A percentile compares a stretch with the other conserved stretches of the same genome.
These are phyloP conservation scores for Dendrocincla tyrannina DNA, from an alignment of 2,797 vertebrate genomes.

Conservation along the genomic window DNA sequence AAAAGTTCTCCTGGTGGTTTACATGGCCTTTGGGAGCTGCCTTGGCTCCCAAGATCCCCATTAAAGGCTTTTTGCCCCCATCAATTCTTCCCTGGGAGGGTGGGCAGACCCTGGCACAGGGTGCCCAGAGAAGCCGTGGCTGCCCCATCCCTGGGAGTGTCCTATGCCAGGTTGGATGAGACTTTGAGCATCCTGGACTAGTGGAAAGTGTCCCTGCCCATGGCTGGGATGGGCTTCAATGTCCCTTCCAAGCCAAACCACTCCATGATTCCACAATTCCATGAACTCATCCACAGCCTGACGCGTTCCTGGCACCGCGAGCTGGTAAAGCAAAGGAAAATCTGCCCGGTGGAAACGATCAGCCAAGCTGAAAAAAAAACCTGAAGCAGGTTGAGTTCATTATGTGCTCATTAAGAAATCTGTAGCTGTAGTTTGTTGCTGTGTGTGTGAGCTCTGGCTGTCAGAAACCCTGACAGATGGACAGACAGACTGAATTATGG, in stretches of 20 bases:
- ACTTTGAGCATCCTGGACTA: background rate
- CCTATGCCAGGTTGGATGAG: background rate
- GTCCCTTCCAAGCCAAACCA: background rate
- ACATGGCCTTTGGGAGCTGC: background rate
- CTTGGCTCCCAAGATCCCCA: background rate
- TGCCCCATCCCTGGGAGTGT: background rate
- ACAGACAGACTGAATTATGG: slow-evolving; percentile 76
- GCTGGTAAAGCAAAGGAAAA: background rate
- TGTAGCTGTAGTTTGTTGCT: slow-evolving; percentile 54
- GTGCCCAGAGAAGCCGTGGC: background rate
- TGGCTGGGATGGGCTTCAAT: background rate
- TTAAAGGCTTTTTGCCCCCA: background rate
- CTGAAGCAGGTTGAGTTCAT: slow-evolving; percentile 46
- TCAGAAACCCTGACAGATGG: slow-evolving; percentile 72
- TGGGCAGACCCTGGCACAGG: background rate
- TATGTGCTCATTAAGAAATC: slow-evolving; percentile 65
- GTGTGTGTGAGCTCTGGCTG: slow-evolving; percentile 63
- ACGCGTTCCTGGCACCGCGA: background rate
- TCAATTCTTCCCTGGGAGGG: background rate
- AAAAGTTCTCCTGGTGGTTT: background rate
- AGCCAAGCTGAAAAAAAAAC: background rate
- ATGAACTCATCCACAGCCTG: background rate
- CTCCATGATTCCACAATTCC: background rate
- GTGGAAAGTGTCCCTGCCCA: background rate
- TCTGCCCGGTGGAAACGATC: background rate